A percentile compares a stretch with the other conserved stretches of the same genome.
Evolutionary conservation across 1,140 invertebrate genomes (phyloP).

Genomic region (Formica selysi): DNA sequence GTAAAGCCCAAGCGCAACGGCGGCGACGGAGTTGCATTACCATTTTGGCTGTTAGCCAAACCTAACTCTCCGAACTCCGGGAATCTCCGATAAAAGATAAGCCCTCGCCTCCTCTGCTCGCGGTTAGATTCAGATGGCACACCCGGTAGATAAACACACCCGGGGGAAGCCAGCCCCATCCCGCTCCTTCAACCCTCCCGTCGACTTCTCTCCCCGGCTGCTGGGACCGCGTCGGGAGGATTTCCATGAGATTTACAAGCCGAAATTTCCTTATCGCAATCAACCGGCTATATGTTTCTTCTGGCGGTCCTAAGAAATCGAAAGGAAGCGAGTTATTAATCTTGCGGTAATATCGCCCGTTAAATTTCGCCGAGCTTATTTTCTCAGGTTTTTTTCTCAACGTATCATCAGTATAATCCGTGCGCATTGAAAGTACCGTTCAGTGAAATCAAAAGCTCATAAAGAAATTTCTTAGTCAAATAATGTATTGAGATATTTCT

Average conservation of each 20-base stretch:
- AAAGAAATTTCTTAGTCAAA: conserved; percentile 21
- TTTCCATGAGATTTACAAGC: conserved; percentile 74
- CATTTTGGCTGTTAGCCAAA: conserved; percentile 79
- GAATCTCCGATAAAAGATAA: conserved; percentile 79
- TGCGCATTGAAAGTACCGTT: conserved; percentile 10
- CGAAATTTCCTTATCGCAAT: conserved; percentile 76
- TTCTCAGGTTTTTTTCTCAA: neutral
- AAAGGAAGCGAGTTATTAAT: conserved; percentile 59
- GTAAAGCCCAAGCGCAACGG: conserved; percentile 54
- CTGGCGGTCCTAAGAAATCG: conserved; percentile 45
- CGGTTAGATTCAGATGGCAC: conserved; percentile 69
- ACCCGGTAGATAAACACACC: conserved; percentile 76
- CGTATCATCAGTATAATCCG: conserved; percentile 33
- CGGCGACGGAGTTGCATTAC: conserved; percentile 75
- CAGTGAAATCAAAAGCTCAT: conserved; percentile 11
- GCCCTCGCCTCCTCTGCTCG: conserved; percentile 60
- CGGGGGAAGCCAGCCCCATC: conserved; percentile 58
- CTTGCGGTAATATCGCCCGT: conserved; percentile 30
- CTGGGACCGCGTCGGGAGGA: conserved; percentile 49
- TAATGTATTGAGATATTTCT: conserved; percentile 33
- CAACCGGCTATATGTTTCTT: conserved; percentile 49
- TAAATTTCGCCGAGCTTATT: conserved; percentile 4
- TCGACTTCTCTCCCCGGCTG: conserved; percentile 42
- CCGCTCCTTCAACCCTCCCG: conserved; percentile 35
- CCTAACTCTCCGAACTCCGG: conserved; percentile 65